Conservation (phyloP, 2,888 invertebrate species). For the Pyrrhosoma nymphula region DNA sequence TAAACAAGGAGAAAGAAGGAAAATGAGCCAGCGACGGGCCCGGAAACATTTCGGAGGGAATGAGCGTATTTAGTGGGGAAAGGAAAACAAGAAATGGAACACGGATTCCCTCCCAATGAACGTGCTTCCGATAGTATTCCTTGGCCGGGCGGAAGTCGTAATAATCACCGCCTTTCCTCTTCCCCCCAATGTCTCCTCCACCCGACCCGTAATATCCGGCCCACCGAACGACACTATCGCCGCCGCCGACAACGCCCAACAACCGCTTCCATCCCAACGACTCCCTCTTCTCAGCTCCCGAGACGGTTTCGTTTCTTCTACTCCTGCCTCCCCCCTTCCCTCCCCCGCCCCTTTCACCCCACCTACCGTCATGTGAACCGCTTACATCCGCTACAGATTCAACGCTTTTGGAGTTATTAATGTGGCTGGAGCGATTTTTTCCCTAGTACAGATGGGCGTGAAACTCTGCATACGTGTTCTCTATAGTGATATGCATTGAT, state of each 20-base stretch:
- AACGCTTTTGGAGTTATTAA: too few species aligned
- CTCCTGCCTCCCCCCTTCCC: neutral
- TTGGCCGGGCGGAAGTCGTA: neutral
- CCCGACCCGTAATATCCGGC: neutral
- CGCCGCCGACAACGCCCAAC: neutral
- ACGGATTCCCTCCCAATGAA: neutral
- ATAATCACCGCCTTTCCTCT: neutral
- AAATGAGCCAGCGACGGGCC: neutral
- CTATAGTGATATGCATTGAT: too few species aligned
- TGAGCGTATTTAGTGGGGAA: neutral
- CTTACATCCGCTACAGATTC: too few species aligned
- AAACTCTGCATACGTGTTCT: too few species aligned
- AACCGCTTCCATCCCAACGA: neutral
- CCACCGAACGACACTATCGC: neutral
- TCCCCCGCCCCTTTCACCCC: too few species aligned
- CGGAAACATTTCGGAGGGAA: neutral
- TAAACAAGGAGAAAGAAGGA: neutral
- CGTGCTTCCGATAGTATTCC: constrained; percentile 18
- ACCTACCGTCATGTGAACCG: too few species aligned
- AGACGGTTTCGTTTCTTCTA: neutral
- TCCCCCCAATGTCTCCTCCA: neutral
- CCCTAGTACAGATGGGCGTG: too few species aligned
- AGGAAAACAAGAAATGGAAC: neutral
- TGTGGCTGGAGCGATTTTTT: too few species aligned
- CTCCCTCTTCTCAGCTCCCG: neutral